Base-by-base conservation (phyloP, 2,797 vertebrate species). In the Lates japonicus region DNA sequence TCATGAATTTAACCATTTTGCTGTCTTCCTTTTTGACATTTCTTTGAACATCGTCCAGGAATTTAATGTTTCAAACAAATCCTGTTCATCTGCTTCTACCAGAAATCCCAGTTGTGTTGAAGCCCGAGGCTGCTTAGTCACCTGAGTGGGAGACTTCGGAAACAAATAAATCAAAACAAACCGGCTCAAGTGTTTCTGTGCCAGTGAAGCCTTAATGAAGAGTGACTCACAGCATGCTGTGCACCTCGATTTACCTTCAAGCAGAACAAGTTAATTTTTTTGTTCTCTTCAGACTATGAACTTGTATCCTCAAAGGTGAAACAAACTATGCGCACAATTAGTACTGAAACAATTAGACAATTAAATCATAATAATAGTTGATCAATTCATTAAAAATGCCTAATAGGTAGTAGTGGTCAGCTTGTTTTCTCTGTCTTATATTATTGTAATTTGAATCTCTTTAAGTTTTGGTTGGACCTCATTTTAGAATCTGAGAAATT, bases 161-260 rank as follows among this genome's bases (percentile, higher is more conserved):
- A 69, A 35, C 37, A 75, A 74, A 78, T 70, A 52, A 60, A 79
- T 78, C 46, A 37, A 61, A 70, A 61, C 31, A 70, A 78, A 70
- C 49, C 41, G 7, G 7, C 61, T 72, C 39, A 75, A 70, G 66
- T 69, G 59, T 74, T 74, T 35, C n/a, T 83, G 2, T 60, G n/a
- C 46, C 55, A 37, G 39, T n/a, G 35, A 63, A 62, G 51, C 44
- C 33, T 44, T 76, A 64, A 78, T 70, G 37, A 82, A 39, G 22
- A 55, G 35, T 68, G 80, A 80, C 67, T 80, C 77, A 74, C 37
- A 14, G 74, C 17, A 2, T 29, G 17, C 58, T 4, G 22, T 17
- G 58, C 29, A 33, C 46, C 37, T 52, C 1, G 1, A 57, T 78
- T 81, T 41, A 68, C 78, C 76, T 73, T 58, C 42, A 4, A 69